Percentiles rank a stretch among this genome's conserved stretches.
Conservation (phyloP, 1,140 invertebrate species). For the Telenomus remus region DNA sequence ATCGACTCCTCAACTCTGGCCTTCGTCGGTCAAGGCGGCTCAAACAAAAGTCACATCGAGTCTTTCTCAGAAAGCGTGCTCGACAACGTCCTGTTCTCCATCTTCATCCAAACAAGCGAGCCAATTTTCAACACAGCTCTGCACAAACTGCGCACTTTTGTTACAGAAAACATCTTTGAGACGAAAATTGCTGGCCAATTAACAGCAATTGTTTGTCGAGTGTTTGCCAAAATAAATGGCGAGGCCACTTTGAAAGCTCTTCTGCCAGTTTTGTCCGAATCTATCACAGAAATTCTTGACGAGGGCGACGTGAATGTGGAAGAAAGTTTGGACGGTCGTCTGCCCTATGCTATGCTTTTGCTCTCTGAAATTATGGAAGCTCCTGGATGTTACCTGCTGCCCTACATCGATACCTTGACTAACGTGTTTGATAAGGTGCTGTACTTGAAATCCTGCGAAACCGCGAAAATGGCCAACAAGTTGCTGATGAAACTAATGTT, state of each 20-base stretch:
- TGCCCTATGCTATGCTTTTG: slow-evolving; percentile 86
- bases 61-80: slow-evolving; percentile 82
- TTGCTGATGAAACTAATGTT: slow-evolving; percentile 75
- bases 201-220: slow-evolving; percentile 79
- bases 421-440: slow-evolving; percentile 80
- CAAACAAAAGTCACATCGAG: slow-evolving; percentile 81
- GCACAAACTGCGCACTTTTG: slow-evolving; percentile 84
- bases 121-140: slow-evolving; percentile 81
- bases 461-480: slow-evolving; percentile 76
- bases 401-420: slow-evolving; percentile 79
- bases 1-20: slow-evolving; percentile 85
- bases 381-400: slow-evolving; percentile 78
- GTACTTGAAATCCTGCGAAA: slow-evolving; percentile 79
- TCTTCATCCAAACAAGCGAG: slow-evolving; percentile 75
- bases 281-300: slow-evolving; percentile 76
- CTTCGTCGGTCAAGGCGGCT: slow-evolving; percentile 74
- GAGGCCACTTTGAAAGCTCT: slow-evolving; percentile 82
- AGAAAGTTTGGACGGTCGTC: slow-evolving; percentile 86
- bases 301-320: slow-evolving; percentile 78
- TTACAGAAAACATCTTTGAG: slow-evolving; percentile 85
- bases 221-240: slow-evolving; percentile 82
- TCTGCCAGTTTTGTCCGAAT: slow-evolving; percentile 82
- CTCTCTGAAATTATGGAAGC: slow-evolving; percentile 83
- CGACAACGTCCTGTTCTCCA: slow-evolving; percentile 64
- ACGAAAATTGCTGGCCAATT: slow-evolving; percentile 87